These are phyloP conservation scores for Drosophila acutilabella DNA, from an alignment of 2,888 invertebrate genomes.

Conservation along the genomic window DNA sequence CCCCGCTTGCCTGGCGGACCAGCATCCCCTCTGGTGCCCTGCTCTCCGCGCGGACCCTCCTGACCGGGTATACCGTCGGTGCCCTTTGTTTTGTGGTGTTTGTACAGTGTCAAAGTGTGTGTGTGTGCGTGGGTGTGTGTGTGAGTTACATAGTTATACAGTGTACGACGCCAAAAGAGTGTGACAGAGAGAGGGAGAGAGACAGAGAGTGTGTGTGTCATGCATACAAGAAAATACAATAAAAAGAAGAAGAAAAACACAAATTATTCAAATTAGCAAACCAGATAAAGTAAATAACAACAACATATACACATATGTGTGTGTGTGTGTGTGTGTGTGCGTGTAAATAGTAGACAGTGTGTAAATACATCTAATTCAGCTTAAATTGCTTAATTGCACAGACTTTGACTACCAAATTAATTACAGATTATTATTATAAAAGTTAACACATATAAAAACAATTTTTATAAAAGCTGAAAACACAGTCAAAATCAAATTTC, in stretches of 20 bases:
- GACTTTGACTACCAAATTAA: not conserved
- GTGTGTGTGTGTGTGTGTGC: constrained; percentile 24
- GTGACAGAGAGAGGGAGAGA: constrained; percentile 25
- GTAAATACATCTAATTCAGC: constrained; percentile 12
- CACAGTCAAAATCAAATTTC: too few relatives aligned
- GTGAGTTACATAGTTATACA: constrained; percentile 43
- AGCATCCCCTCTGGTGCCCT: constrained; percentile 91
- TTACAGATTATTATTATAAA: not conserved
- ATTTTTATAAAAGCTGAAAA: too few relatives aligned
- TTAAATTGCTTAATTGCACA: not conserved
- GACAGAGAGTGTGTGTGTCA: constrained; percentile 47
- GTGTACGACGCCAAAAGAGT: constrained; percentile 54
- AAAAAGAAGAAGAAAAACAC: constrained; percentile 59
- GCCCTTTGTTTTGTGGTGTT: constrained; percentile 87
- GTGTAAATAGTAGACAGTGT: constrained; percentile 18
- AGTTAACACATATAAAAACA: too few relatives aligned
- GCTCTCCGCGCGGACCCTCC: constrained; percentile 96
- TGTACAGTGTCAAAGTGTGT: constrained; percentile 18
- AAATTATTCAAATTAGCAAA: constrained; percentile 74
- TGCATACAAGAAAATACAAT: constrained; percentile 60
- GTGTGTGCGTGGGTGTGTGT: constrained; percentile 22
- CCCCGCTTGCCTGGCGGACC: constrained; percentile 96
- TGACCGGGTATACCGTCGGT: constrained; percentile 97
- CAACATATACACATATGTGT: constrained; percentile 1
- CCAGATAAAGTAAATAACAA: constrained; percentile 57